Conservation (phyloP, 23 tunicate species). For the Botrylloides violaceus region DNA sequence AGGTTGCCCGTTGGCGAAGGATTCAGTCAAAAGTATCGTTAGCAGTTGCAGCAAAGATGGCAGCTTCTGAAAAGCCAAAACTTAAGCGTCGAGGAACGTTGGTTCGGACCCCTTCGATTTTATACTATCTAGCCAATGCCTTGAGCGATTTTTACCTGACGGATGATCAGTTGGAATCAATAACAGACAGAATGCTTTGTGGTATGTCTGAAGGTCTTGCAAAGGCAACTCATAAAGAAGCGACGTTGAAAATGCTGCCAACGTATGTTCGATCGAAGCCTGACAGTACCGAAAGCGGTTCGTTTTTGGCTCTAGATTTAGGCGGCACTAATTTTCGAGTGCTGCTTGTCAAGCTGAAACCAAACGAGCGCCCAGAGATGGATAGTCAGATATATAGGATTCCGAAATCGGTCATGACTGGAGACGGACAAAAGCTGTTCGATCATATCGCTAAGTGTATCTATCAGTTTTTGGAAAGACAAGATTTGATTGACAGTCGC, state of each 20-base stretch:
- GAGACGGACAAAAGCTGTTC: conserved; percentile 11
- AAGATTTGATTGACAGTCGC: conserved; percentile 4
- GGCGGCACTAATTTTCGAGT: conserved; percentile 25
- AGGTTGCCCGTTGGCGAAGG: too few species aligned
- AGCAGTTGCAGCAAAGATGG: too few species aligned
- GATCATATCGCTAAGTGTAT: conserved; percentile 16
- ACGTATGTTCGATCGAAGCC: conserved; percentile 2
- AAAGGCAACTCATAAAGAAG: conserved; percentile 3
- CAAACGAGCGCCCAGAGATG: conserved; percentile 20
- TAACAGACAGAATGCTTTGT: neutral
- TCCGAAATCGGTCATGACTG: conserved; percentile 9
- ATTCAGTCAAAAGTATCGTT: too few species aligned
- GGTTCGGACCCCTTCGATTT: conserved; percentile 14
- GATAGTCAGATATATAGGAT: conserved; percentile 21
- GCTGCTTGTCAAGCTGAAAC: neutral
- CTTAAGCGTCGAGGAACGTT: conserved; percentile 1
- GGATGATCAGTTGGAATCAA: neutral
- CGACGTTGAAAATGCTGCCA: conserved; percentile 13
- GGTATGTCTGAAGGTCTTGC: neutral
- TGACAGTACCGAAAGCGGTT: conserved; percentile 14
- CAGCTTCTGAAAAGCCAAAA: neutral
- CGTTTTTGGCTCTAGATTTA: conserved; percentile 18
- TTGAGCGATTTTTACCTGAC: conserved; percentile 6
- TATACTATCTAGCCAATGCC: conserved; percentile 8
- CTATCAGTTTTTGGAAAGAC: conserved; percentile 2